Base-by-base conservation (phyloP, 2,113 vertebrate genomes). In the Semicossyphus pulcher region DNA sequence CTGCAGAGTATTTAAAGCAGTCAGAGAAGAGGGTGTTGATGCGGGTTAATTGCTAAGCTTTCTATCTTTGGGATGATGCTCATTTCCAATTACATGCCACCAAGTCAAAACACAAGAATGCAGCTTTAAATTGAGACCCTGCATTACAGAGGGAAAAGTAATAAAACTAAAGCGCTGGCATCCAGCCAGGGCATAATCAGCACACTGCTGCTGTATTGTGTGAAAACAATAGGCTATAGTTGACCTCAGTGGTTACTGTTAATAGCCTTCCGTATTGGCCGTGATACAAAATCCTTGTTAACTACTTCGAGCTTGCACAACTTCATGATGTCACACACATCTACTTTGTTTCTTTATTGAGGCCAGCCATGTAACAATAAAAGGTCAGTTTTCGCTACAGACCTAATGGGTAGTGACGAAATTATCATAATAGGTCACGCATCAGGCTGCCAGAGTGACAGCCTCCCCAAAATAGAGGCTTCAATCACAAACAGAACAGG, bases 161-260 rank as follows among this genome's bases (percentile, higher is more conserved):
- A 81, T 78, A 29, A 42, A 41, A 61, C 52, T 53, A 15, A 66
- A 67, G 41, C 18, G 51, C 63, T 78, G 67, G 51, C 56, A 52
- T 60, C 2, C 1, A 0, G 65, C 76, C 48, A 57, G 62, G 53
- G 3, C 34, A 26, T 60, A 76, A 81, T 71, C 28, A 58, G 52
- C 37, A 34, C 76, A 70, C 61, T 72, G 58, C 66, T 48, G 79
- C 4, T 76, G 70, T 41, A 84, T 71, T 89, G 80, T 86, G 62
- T 64, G 61, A 45, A 68, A 82, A 88, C 83, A 86, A 88, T 58
- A n/a, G 72, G 47, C 78, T 56, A 60, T 59, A 78, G 80, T 58
- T 75, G 41, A 86, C 66, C 44, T 66, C 52, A 29, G 57, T 31
- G 5, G 47, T 76, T 84, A 23, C 74, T 73, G 68, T 85, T 74